Conservation (phyloP, 2,113 vertebrate genomes). For the Osmerus eperlanus region DNA sequence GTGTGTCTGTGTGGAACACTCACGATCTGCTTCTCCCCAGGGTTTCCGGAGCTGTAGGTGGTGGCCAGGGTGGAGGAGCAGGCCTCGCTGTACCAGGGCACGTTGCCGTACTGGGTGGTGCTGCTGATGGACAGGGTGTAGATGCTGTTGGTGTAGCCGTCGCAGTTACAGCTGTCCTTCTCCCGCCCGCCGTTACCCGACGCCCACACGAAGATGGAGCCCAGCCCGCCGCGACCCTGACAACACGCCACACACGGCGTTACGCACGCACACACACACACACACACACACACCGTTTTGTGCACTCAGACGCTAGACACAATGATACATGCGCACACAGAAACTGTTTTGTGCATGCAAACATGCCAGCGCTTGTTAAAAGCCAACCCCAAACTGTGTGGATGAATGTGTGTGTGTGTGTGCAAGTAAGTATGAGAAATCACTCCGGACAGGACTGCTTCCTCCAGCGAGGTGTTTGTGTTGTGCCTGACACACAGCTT, state of each 20-base stretch:
- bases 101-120: slow-evolving; percentile 89
- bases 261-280: slow-evolving; percentile 13
- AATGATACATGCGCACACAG: not conserved
- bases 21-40: slow-evolving; percentile 96
- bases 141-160: slow-evolving; percentile 99
- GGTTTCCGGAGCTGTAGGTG: slow-evolving; percentile 96
- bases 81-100: slow-evolving; percentile 99
- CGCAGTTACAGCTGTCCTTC: slow-evolving; percentile 98
- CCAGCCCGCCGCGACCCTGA: slow-evolving; percentile 87
- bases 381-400: not conserved
- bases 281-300: not conserved
- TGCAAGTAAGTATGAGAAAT: slow-evolving; percentile 29
- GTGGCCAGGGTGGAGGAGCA: slow-evolving; percentile 97
- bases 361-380: not conserved
- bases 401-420: not conserved
- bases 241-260: slow-evolving; percentile 17
- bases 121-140: slow-evolving; percentile 99
- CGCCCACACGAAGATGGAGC: slow-evolving; percentile 98
- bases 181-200: slow-evolving; percentile 94
- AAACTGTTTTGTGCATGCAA: not conserved
- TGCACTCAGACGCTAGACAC: not conserved
- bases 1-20: slow-evolving; percentile 58
- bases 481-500: slow-evolving; percentile 29
- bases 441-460: slow-evolving; percentile 30
- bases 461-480: not conserved